These are phyloP conservation scores for Drosophila leontia DNA, from an alignment of 1,140 invertebrate species.

Conservation along the genomic window DNA sequence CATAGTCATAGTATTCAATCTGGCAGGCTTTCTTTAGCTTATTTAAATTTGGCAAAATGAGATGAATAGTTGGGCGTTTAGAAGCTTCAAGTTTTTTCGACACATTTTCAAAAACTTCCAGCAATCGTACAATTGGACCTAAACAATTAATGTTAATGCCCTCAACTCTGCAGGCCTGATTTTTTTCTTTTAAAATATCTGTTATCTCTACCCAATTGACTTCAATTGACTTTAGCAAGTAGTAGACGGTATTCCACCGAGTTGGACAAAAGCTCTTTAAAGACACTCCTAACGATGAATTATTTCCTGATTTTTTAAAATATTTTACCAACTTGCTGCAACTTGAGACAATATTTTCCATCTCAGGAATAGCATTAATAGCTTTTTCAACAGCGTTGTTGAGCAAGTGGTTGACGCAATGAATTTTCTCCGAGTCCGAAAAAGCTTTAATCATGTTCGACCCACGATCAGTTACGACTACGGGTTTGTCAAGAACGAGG, in stretches of 20 bases:
- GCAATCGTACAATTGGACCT: slow-evolving; percentile 1
- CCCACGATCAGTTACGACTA: slow-evolving; percentile 1
- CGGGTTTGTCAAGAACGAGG: neutral
- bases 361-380: slow-evolving; percentile 4
- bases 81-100: slow-evolving; percentile 23
- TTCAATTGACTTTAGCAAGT: slow-evolving; percentile 28
- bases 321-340: slow-evolving; percentile 1
- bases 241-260: slow-evolving; percentile 34
- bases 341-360: neutral
- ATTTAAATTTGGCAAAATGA: slow-evolving; percentile 1
- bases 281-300: neutral
- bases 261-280: slow-evolving; percentile 38
- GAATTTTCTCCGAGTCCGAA: neutral
- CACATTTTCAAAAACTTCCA: slow-evolving; percentile 29
- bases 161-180: slow-evolving; percentile 18
- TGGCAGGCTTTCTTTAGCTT: too few relatives aligned
- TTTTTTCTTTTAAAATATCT: slow-evolving; percentile 6
- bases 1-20: too few relatives aligned
- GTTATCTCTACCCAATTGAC: slow-evolving; percentile 14
- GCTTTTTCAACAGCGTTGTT: slow-evolving; percentile 5
- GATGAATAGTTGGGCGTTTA: neutral
- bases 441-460: slow-evolving; percentile 5
- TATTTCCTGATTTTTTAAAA: neutral
- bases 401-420: slow-evolving; percentile 1
- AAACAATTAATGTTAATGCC: slow-evolving; percentile 24